Base-by-base conservation (phyloP, 2,888 invertebrate genomes). In the Cheiracanthium punctorium region DNA sequence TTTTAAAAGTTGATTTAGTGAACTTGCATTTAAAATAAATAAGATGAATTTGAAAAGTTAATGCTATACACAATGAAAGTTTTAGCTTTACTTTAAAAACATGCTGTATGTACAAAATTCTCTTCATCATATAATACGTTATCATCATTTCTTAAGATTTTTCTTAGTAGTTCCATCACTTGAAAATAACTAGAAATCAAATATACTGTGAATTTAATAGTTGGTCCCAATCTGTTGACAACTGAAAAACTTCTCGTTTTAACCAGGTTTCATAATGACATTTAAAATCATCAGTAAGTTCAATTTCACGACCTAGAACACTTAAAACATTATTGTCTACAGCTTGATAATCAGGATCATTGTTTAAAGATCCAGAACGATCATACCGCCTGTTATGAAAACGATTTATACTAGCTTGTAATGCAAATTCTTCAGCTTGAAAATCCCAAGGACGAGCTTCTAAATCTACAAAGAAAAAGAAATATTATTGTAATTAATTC, bases 381-480 rank as follows among this genome's bases (percentile, higher is more conserved):
- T 94, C 94, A 91, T 99, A 99, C 88, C 99, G 94, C 29, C 99
- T 94, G 91, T 96, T 95, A 92, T 99, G 99, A 91, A 99, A 99
- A 86, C 97, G 94, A 93, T 99, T 99, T 1, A 99, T 98, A 89
- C 96, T 96, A 0, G 96, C 95, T 88, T 98, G 94, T 82, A 99
- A 93, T 14, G 97, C 95, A 92, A 98, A 97, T 91, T 99, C 99
- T 92, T 99, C 99, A 41, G 96, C 97, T 93, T 99, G 94, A 90
- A 92, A 89, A 75, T 99, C 98, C 98, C 98, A 98, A 0, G 98
- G 98, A 87, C 98, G 94, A 0, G 98, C 98, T 93, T 99, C 98
- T 90, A 98, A 94, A 58, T 89, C 88, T 88, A 65, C 12, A 64
- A 72, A n/a, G n/a, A n/a, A n/a, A n/a, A n/a, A n/a, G n/a, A n/a